phyloP scores from a whole-genome alignment of 2,797 vertebrate genomes.

The Lates japonicus region DNA sequence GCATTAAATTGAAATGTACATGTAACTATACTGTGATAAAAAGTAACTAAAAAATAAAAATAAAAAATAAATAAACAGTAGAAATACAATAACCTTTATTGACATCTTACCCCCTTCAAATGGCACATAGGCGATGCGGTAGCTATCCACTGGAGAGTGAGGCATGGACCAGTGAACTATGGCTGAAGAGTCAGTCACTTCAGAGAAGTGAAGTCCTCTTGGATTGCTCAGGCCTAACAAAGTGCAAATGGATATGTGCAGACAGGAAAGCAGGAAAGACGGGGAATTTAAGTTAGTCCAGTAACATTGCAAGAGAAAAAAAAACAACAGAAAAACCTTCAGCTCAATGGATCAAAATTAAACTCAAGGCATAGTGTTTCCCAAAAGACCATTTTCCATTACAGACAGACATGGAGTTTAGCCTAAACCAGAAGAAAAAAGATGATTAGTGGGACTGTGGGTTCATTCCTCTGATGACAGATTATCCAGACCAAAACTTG shows the following conservation, averaged over 20 bases:
- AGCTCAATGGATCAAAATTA: conserved; percentile 2
- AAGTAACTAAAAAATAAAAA: not conserved
- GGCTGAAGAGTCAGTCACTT: conserved; percentile 90
- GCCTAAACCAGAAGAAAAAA: conserved; percentile 49
- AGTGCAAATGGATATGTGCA: conserved; percentile 8
- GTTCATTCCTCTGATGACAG: conserved; percentile 21
- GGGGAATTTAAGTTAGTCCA: conserved; percentile 3
- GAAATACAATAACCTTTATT: not conserved
- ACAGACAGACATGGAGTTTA: conserved; percentile 29
- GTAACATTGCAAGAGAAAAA: not conserved
- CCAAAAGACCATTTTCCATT: conserved; percentile 30
- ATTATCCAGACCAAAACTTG: not conserved
- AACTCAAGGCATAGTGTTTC: conserved; percentile 12
- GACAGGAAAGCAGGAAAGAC: conserved; percentile 41
- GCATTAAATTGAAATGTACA: not conserved
- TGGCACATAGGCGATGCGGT: conserved; percentile 90
- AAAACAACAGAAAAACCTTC: conserved; percentile 1
- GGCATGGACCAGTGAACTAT: conserved; percentile 90
- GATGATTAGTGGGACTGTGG: conserved; percentile 46
- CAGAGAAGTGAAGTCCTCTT: conserved; percentile 89
- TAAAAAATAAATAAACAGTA: not conserved
- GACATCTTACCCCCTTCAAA: conserved; percentile 88
- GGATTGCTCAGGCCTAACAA: conserved; percentile 90
- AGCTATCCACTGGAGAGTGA: conserved; percentile 87
- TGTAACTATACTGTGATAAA: too few species aligned